Evolutionary conservation across 1,140 invertebrate species (phyloP), one percentile per base, ranked within the genome.

Genomic region (Drosophila rufa): DNA sequence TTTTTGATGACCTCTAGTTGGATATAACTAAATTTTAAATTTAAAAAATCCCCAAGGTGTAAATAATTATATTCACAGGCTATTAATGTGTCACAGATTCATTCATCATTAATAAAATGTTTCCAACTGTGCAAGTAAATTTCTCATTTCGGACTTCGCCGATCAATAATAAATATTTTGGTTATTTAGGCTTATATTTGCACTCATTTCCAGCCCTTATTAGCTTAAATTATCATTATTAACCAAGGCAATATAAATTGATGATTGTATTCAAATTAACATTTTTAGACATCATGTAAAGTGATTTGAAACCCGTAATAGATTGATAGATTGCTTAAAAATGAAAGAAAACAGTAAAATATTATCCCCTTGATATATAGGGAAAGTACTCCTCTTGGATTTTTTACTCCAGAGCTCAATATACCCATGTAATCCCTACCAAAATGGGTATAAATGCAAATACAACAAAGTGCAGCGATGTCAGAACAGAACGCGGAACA

Each of bases 401-500:
- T 38, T 15, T 2, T 2, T 14, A 36, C 8, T 55, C 3, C 1
- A 2, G 4, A 0, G 8, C 14, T n/a, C 7, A 53, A 61, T 22
- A 60, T 25, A 61, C 62, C 62, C 56, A 12, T 17, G 9, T 36
- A 25, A 22, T 12, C 40, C 15, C 15, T 1, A 9, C 12, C 5
- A 45, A 17, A 45, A 27, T 14, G 25, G 59, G 62, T 61, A 42
- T 36, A 45, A 47, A 56, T 69, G 66, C 67, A 71, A 58, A 56
- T 58, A 58, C 66, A 22, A 79, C 77, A 80, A 82, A 82, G 69
- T 43, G 58, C 79, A 70, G 68, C 47, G 33, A 56, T 60, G 50
- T 45, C 74, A 78, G 64, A 77, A 66, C 58, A 77, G 84, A 68
- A 70, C 43, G 59, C 79, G 71, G 75, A 86, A 77, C 71, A 69